Evolutionary conservation across 2,888 invertebrate genomes (phyloP), one percentile per base, ranked within the genome.

Genomic region (Morpho deidamia): DNA sequence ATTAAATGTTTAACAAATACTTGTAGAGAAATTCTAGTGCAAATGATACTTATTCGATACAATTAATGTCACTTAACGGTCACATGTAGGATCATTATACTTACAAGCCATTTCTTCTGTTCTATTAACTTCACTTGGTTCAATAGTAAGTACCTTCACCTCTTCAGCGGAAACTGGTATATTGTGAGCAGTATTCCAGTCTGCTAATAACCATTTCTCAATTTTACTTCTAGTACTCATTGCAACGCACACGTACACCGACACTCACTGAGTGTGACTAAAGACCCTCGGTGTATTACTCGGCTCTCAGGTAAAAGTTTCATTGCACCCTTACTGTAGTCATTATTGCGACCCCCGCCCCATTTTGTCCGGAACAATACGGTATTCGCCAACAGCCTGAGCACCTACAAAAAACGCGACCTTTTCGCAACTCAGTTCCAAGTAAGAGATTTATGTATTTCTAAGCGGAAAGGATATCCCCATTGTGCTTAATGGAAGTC

Each of bases 251-350:
- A 23, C 14, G 38, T 47, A 39, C 55, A 45, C 51, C 33, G 44
- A 40, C 35, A 49, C 53, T 45, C 52, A 50, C 55, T 35, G 41
- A 43, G 49, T 37, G 55, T 50, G 40, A 59, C 58, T 62, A 38
- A 56, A 34, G 46, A 55, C 55, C 55, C 57, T 47, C 49, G 14
- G 37, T 59, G 59, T 51, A 56, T 59, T 59, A 56, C 55, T 23
- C 54, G 52, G 38, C 35, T 7, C 53, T 55, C 86, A 87, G 86
- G 85, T 85, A 86, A 83, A 83, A 82, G 73, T 82, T 81, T 70
- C 74, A 83, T 83, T 83, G 71, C 77, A 79, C 84, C 85, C 83
- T 79, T 76, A 76, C 71, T 79, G 76, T 73, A 76, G 71, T 76
- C 74, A 78, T 74, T 76, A 74, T 76, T 68, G 61, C 69, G 75